These are phyloP conservation scores for Steatornis caripensis DNA, from an alignment of 2,113 vertebrate genomes.

Conservation along the genomic window DNA sequence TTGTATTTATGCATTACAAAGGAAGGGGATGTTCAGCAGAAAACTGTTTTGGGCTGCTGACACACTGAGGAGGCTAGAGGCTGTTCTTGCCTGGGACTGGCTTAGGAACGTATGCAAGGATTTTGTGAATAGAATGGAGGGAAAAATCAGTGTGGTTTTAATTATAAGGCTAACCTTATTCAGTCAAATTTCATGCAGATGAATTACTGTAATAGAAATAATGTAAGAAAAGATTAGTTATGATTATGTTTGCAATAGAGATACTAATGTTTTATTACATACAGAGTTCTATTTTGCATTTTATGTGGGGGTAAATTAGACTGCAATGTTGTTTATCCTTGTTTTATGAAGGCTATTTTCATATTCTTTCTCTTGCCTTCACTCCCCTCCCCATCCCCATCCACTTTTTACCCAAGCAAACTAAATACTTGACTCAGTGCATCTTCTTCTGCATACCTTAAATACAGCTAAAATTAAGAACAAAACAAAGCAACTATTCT, in stretches of 20 bases:
- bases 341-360: conserved; percentile 70
- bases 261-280: conserved; percentile 67
- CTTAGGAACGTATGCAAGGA: conserved; percentile 40
- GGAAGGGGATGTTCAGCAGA: conserved; percentile 56
- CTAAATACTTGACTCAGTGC: background rate
- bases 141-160: background rate
- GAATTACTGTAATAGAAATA: conserved; percentile 67
- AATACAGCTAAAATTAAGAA: conserved; percentile 6
- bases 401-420: conserved; percentile 31
- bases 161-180: conserved; percentile 38
- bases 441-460: background rate
- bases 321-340: conserved; percentile 54
- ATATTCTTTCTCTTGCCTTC: conserved; percentile 9
- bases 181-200: conserved; percentile 57
- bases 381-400: background rate
- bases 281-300: conserved; percentile 61
- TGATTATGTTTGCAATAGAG: conserved; percentile 68
- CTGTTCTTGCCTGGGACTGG: conserved; percentile 37
- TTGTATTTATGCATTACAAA: conserved; percentile 69
- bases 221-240: conserved; percentile 72
- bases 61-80: conserved; percentile 39
- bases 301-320: conserved; percentile 69
- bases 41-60: conserved; percentile 60
- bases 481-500: background rate
- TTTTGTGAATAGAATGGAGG: conserved; percentile 7